Evolutionary conservation across 2,888 invertebrate genomes (phyloP).

Genomic region (Vanessa cardui): DNA sequence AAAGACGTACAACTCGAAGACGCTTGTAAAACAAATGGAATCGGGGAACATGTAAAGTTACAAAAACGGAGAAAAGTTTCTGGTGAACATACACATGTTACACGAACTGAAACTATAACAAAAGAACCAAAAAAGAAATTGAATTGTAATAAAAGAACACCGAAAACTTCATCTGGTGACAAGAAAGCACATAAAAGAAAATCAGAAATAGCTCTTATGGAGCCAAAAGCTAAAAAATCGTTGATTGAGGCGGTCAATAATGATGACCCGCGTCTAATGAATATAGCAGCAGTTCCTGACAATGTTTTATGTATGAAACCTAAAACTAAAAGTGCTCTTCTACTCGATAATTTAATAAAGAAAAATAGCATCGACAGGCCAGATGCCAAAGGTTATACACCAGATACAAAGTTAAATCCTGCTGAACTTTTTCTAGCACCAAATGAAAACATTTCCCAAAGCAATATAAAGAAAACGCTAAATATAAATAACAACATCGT

Average conservation of each 20-base stretch:
- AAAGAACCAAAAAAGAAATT: conserved; percentile 64
- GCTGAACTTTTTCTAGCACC: conserved; percentile 74
- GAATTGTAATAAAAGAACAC: conserved; percentile 54
- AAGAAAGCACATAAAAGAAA: conserved; percentile 77
- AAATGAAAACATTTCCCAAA: conserved; percentile 64
- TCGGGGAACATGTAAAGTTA: conserved; percentile 79
- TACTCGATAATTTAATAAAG: conserved; percentile 81
- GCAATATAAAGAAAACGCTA: conserved; percentile 69
- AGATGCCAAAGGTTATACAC: conserved; percentile 63
- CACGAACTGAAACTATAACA: conserved; percentile 57
- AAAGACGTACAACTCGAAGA: conserved; percentile 76
- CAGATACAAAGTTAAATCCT: conserved; percentile 70
- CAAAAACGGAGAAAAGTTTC: conserved; percentile 81
- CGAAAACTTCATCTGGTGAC: conserved; percentile 60
- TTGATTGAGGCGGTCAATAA: conserved; percentile 56
- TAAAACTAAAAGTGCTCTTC: conserved; percentile 74
- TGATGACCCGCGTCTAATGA: conserved; percentile 61
- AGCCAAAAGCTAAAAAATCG: conserved; percentile 61
- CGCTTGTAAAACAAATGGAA: conserved; percentile 74
- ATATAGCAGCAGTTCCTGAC: conserved; percentile 52
- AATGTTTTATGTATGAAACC: conserved; percentile 59
- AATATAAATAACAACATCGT: conserved; percentile 79
- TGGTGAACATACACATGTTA: conserved; percentile 62
- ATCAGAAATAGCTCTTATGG: conserved; percentile 53
- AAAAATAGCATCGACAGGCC: conserved; percentile 83